Percentiles rank a stretch among this genome's conserved stretches.
Conservation (phyloP, 1,140 invertebrate species). For the Cyclina sinensis region DNA sequence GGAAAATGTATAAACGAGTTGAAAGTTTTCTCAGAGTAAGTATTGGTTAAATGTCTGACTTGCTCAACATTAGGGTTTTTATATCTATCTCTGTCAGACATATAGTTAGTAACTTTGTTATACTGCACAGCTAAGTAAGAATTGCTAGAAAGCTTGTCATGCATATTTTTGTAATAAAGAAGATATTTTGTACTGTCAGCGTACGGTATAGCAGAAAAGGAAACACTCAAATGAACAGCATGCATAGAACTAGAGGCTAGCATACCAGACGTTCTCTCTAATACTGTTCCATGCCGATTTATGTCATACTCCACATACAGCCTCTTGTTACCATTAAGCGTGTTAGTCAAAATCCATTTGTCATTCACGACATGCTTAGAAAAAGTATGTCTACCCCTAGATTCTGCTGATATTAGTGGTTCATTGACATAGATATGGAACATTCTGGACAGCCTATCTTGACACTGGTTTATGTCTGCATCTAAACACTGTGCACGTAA, state of each 20-base stretch:
- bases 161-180: slow-evolving; percentile 9
- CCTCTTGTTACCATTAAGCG: slow-evolving; percentile 5
- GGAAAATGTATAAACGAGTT: not conserved
- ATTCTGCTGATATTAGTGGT: slow-evolving; percentile 31
- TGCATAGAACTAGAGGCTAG: not conserved
- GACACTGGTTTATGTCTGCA: slow-evolving; percentile 8
- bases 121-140: not conserved
- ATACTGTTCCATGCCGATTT: slow-evolving; percentile 3
- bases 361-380: slow-evolving; percentile 15
- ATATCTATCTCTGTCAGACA: not conserved
- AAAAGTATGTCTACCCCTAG: slow-evolving; percentile 49
- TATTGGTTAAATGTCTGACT: not conserved
- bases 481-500: slow-evolving; percentile 50
- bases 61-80: not conserved
- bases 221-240: not conserved
- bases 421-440: slow-evolving; percentile 51
- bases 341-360: slow-evolving; percentile 39
- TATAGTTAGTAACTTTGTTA: not conserved
- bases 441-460: slow-evolving; percentile 41
- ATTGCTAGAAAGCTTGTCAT: slow-evolving; percentile 21
- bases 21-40: not conserved
- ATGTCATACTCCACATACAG: slow-evolving; percentile 23
- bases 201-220: not conserved
- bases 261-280: slow-evolving; percentile 12
- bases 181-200: not conserved